These are phyloP conservation scores for Ryuthela nishihirai DNA, from an alignment of 2,888 invertebrate genomes.

Conservation along the genomic window DNA sequence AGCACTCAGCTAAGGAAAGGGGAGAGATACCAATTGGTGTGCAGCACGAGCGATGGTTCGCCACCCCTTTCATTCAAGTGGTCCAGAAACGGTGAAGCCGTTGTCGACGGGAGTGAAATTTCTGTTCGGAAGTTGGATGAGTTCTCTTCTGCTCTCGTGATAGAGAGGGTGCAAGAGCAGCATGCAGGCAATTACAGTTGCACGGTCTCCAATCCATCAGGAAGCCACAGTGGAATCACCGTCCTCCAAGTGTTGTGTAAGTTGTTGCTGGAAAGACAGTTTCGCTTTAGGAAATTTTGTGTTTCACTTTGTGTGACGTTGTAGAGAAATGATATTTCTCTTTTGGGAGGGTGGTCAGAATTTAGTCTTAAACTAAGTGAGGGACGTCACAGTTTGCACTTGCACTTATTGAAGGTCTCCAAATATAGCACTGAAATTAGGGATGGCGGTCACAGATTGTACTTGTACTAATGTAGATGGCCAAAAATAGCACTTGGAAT, in stretches of 20 bases:
- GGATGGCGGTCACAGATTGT: too few species aligned
- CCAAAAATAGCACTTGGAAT: too few species aligned
- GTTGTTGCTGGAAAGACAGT: constrained; percentile 3
- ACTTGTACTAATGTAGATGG: too few species aligned
- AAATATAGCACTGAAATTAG: too few species aligned
- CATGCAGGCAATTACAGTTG: constrained; percentile 32
- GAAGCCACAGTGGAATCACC: constrained; percentile 24
- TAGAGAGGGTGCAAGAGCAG: constrained; percentile 29
- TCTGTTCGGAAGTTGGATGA: constrained; percentile 14
- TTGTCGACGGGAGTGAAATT: constrained; percentile 12
- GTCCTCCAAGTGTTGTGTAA: constrained; percentile 28
- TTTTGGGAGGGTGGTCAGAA: too few species aligned
- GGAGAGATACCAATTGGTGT: constrained; percentile 22
- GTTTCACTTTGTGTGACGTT: too few species aligned
- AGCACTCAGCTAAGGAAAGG: constrained; percentile 23
- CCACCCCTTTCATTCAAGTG: constrained; percentile 33
- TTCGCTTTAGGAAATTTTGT: too few species aligned
- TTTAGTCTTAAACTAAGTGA: too few species aligned
- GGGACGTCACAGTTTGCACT: too few species aligned
- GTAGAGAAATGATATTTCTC: not conserved
- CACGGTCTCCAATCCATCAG: constrained; percentile 18
- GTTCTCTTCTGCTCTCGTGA: constrained; percentile 23
- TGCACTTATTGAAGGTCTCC: too few species aligned
- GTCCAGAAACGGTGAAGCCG: constrained; percentile 27
- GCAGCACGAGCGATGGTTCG: constrained; percentile 35